Evolutionary conservation across 2,797 vertebrate species (phyloP).

Genomic region (Acanthurus tractus): DNA sequence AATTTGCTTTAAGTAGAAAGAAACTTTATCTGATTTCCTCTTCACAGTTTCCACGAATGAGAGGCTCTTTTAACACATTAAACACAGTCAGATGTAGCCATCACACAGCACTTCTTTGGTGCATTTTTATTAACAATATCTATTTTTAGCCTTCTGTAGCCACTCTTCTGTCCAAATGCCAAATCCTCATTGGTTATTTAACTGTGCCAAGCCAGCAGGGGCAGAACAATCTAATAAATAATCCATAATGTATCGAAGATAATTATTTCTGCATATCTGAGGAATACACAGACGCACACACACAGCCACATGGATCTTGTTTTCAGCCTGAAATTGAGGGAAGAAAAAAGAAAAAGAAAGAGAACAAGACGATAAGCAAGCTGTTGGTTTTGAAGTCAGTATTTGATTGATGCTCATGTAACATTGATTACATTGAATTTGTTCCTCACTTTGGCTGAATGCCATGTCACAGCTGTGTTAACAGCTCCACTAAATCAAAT

Average conservation of each 20-base stretch:
- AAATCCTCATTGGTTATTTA: slow-evolving; percentile 51
- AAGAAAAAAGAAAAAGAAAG: slow-evolving; percentile 1
- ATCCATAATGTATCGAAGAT: slow-evolving; percentile 59
- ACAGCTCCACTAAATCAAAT: slow-evolving; percentile 50
- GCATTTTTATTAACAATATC: slow-evolving; percentile 24
- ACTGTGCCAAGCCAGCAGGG: slow-evolving; percentile 51
- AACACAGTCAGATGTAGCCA: neutral
- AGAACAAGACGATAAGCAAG: slow-evolving; percentile 27
- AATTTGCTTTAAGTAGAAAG: neutral
- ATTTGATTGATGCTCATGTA: slow-evolving; percentile 52
- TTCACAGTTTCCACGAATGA: slow-evolving; percentile 2
- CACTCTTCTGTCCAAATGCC: slow-evolving; percentile 41
- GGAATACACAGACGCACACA: slow-evolving; percentile 20
- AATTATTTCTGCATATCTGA: slow-evolving; percentile 53
- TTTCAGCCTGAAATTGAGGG: neutral
- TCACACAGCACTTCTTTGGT: slow-evolving; percentile 4
- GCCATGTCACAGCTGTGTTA: slow-evolving; percentile 25
- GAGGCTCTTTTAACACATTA: slow-evolving; percentile 23
- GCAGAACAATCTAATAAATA: slow-evolving; percentile 50
- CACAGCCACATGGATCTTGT: slow-evolving; percentile 13
- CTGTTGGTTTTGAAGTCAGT: slow-evolving; percentile 28
- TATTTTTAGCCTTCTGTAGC: slow-evolving; percentile 40
- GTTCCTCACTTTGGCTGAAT: slow-evolving; percentile 27
- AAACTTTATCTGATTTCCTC: slow-evolving; percentile 9
- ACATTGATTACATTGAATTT: slow-evolving; percentile 40